Evolutionary conservation across 2,797 vertebrate species (phyloP), one percentile per base, ranked within the genome.

Genomic region (Hipposideros larvatus): DNA sequence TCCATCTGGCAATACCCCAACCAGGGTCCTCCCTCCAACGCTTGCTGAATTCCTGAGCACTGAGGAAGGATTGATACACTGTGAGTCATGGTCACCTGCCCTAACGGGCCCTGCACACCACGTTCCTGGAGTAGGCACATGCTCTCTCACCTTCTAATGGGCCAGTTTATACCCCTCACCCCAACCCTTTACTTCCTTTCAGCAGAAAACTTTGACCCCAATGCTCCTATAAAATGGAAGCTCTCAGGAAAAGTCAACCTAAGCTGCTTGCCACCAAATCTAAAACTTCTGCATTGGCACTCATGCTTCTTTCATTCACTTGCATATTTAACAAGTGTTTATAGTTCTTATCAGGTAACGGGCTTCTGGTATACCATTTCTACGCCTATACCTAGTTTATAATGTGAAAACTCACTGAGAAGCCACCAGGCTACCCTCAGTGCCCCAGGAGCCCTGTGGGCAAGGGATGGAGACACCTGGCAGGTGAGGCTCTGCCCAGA

Each of bases 381-480:
- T 24, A 10, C 0, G 18, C 7, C 26, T 16, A 5, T 11, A 22
- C 5, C 18, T 55, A 16, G 28, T 89, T 71, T 21, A 68, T 37
- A 46, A 4, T 4, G 51, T 63, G 46, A 57, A 55, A 71, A 37
- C 3, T n/a, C 13, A 11, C 22, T 7, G n/a, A 65, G 80, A 68
- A 46, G 2, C 59, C 11, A 53, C n/a, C 18, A 82, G 57, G 8
- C 11, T 46, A 37, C 11, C 9, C 43, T 2, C 2, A 5, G 5
- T 0, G 16, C 0, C 74, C 31, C 6, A 15, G 11, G 10, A 19
- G 16, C 9, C 21, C 53, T 34, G 1, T 2, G 31, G 37, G 16
- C 9, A 68, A 82, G 18, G 15, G 19, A 13, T 15, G 7, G 15
- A 53, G 11, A 26, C 21, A 9, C 8, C n/a, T 21, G 19, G 34